Base-by-base conservation (phyloP, 2,888 invertebrate species). In the Anthophora plumipes region DNA sequence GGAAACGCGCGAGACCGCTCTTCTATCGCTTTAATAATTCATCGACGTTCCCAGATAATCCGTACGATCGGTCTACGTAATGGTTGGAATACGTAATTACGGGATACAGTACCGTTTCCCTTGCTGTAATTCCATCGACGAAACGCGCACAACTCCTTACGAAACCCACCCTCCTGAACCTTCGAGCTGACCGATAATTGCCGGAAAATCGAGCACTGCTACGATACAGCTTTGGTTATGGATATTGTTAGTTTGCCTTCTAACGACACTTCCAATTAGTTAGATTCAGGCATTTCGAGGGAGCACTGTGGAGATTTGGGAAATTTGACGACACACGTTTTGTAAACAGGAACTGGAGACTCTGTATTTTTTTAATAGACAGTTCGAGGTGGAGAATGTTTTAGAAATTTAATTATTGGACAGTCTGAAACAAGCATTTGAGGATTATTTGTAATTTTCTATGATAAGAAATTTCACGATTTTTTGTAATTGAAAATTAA, bases 21-120 rank as follows among this genome's bases (percentile, higher is more conserved):
- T 39, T n/a, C 37, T 22, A 20, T 6, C 31, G 55, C 48, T 74
- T 83, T 69, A 83, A 83, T 83, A 76, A 83, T 83, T 83, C 83
- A 83, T 76, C 60, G 66, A 64, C 22, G 6, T 9, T 31, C 17
- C 9, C 59, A 66, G 75, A 76, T 79, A 83, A 72, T 79, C 72
- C 48, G 43, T 43, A 72, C 59, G 72, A 41, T 72, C 43, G 72
- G 52, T 6, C 46, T 22, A 37, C 37, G 20, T 69, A 81, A 63
- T 63, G 63, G 67, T 39, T 41, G 60, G 54, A 82, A 69, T 72
- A 78, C 37, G 37, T 72, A 82, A 75, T 46, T 57, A 37, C 17
- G 66, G 54, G 20, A 17, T 8, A 12, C 14, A 22, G 17, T 39
- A 22, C 22, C 3, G 22, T 11, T 31, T 25, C 7, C n/a, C 7